Base-by-base conservation (phyloP, 2,797 vertebrate species). In the Hipposideros larvatus region DNA sequence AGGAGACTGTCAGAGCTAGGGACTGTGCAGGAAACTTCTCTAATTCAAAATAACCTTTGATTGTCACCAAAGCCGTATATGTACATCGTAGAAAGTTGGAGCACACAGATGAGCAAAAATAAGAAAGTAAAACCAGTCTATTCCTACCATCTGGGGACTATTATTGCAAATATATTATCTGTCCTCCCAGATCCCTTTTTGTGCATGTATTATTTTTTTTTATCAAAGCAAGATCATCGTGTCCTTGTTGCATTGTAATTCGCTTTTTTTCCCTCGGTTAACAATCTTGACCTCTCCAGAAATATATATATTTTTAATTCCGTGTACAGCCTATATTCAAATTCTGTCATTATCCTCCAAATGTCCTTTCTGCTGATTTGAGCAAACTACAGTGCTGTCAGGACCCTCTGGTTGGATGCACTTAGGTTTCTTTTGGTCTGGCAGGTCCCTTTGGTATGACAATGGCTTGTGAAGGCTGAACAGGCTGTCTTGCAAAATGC, bases 351-450 rank as follows among this genome's bases (percentile, higher is more conserved):
- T 28, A 41, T 22, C n/a, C 75, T 28, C 7, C 16, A 43, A 51
- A 28, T 0, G 26, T 41, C 90, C 68, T 31, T 55, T 18, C 16
- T 0, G n/a, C n/a, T 9, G 28, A 59, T 24, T 22, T 5, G 5
- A n/a, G 57, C 4, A 28, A 48, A n/a, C 4, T 0, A 2, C 13
- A 22, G 11, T 57, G 43, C n/a, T 16, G 14, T 21, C 3, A 24
- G 43, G 43, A 73, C 75, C 16, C 68, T 78, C 53, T 14, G 18
- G 16, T 13, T 22, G 34, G 34, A 31, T 46, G 43, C 34, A 11
- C 28, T 80, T 10, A 11, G 4, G 80, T 13, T 57, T 80, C 59
- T 37, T 28, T 57, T 0, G 18, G 37, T 26, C 79, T 9, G 6
- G 34, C 6, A 41, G 16, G 28, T 59, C 61, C 79, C 28, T 46